Evolutionary conservation across 2,888 invertebrate species (phyloP).

Genomic region (Megamerina dolium): DNA sequence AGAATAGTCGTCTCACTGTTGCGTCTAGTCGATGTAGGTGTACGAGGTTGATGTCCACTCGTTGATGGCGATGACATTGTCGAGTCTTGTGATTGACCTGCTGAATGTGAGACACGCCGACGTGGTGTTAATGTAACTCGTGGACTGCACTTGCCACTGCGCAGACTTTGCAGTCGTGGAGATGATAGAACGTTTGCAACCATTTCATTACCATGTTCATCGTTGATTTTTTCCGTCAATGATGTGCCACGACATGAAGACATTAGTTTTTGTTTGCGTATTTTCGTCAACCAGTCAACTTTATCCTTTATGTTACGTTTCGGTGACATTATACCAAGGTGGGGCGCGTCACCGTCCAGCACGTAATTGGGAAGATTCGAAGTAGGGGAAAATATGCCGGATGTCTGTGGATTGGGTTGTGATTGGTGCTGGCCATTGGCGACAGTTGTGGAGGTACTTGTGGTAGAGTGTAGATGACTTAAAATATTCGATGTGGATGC

Average conservation of each 20-base stretch:
- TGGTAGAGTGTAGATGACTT: background rate
- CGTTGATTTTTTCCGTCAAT: slow-evolving; percentile 36
- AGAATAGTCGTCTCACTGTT: slow-evolving; percentile 47
- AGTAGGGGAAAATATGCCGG: slow-evolving; percentile 56
- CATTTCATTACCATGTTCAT: slow-evolving; percentile 20
- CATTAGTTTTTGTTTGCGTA: slow-evolving; percentile 54
- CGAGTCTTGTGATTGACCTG: slow-evolving; percentile 13
- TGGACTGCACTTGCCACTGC: slow-evolving; percentile 37
- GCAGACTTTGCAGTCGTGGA: slow-evolving; percentile 41
- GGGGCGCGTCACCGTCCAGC: slow-evolving; percentile 70
- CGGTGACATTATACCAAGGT: slow-evolving; percentile 63
- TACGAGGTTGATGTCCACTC: slow-evolving; percentile 28
- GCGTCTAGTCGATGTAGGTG: slow-evolving; percentile 44
- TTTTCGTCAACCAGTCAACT: slow-evolving; percentile 67
- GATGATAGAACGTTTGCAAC: slow-evolving; percentile 26
- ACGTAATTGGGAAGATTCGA: slow-evolving; percentile 72
- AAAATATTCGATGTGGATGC: slow-evolving; percentile 15
- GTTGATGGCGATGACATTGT: slow-evolving; percentile 25
- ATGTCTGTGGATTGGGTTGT: slow-evolving; percentile 20
- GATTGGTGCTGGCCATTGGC: slow-evolving; percentile 23
- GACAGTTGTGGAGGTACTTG: slow-evolving; percentile 15
- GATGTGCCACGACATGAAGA: slow-evolving; percentile 31
- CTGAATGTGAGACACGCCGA: slow-evolving; percentile 36
- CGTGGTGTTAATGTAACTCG: slow-evolving; percentile 29
- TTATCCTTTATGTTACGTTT: slow-evolving; percentile 58